Percentiles rank a stretch among this genome's conserved stretches.
phyloP scores from a whole-genome alignment of 2,888 invertebrate genomes.

The Cantharis lateralis region DNA sequence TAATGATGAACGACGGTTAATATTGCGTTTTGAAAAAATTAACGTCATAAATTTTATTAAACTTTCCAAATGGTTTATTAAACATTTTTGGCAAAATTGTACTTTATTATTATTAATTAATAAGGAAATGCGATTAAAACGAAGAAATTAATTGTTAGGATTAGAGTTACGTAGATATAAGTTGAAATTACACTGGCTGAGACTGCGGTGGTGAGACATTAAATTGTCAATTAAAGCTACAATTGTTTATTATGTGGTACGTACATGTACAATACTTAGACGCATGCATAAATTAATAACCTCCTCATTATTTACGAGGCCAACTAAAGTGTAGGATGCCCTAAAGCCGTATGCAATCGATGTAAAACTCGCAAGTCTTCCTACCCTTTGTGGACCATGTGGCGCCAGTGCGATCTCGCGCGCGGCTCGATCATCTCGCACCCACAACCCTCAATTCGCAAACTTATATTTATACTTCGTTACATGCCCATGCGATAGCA shows the following conservation, averaged over 20 bases:
- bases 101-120: not conserved
- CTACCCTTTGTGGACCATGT: slow-evolving; percentile 42
- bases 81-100: not conserved
- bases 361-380: slow-evolving; percentile 39
- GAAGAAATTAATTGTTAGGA: not conserved
- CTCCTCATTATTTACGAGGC: slow-evolving; percentile 29
- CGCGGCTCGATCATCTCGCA: slow-evolving; percentile 36
- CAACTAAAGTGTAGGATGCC: slow-evolving; percentile 25
- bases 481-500: slow-evolving; percentile 19
- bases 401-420: slow-evolving; percentile 46
- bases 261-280: not conserved
- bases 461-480: slow-evolving; percentile 37
- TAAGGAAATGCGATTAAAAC: not conserved
- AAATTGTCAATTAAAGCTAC: not conserved
- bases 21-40: not conserved
- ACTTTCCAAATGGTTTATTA: not conserved
- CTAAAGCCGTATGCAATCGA: slow-evolving; percentile 42
- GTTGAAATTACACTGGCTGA: not conserved
- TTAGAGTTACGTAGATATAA: not conserved
- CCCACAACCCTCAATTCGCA: slow-evolving; percentile 37
- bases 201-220: not conserved
- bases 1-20: not conserved
- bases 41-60: not conserved
- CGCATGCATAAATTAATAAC: slow-evolving; percentile 26
- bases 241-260: not conserved